These are phyloP conservation scores for Cirrhinus molitorella DNA, from an alignment of 2,797 vertebrate species.

Conservation along the genomic window DNA sequence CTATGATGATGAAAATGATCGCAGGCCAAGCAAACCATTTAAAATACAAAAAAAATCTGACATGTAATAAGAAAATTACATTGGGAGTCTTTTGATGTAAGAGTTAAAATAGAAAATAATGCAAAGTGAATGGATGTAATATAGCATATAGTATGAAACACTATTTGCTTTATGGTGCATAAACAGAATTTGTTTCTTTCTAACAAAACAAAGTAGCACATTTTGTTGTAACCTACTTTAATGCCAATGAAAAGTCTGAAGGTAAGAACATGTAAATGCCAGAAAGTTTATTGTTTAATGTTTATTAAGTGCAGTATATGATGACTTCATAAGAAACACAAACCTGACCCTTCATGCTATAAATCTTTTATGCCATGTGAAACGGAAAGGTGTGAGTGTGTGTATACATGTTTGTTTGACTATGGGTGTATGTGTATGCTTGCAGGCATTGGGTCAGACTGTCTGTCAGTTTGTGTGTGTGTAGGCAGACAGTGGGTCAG, in stretches of 20 bases:
- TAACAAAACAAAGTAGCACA: not conserved
- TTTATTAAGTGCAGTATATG: not conserved
- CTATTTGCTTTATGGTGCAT: not conserved
- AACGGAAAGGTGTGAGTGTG: not conserved
- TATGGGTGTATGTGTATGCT: not conserved
- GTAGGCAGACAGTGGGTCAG: conserved; percentile 21
- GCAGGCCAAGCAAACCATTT: not conserved
- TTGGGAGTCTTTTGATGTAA: not conserved
- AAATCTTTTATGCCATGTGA: not conserved
- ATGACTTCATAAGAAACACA: conserved; percentile 23
- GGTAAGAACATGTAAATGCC: not conserved
- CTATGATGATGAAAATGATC: not conserved
- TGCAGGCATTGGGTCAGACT: not conserved
- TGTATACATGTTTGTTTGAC: not conserved
- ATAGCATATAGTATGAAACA: not conserved
- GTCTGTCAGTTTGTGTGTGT: not conserved
- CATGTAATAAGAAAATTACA: not conserved
- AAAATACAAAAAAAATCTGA: not conserved
- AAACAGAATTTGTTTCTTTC: not conserved
- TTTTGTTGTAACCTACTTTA: not conserved
- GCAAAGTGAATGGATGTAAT: not conserved
- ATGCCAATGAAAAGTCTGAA: not conserved
- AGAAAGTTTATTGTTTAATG: conserved; percentile 2
- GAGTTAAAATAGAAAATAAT: not conserved
- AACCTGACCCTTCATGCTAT: not conserved